Evolutionary conservation across 2,113 vertebrate species (phyloP).

Genomic region (Protobothrops mucrosquamatus): DNA sequence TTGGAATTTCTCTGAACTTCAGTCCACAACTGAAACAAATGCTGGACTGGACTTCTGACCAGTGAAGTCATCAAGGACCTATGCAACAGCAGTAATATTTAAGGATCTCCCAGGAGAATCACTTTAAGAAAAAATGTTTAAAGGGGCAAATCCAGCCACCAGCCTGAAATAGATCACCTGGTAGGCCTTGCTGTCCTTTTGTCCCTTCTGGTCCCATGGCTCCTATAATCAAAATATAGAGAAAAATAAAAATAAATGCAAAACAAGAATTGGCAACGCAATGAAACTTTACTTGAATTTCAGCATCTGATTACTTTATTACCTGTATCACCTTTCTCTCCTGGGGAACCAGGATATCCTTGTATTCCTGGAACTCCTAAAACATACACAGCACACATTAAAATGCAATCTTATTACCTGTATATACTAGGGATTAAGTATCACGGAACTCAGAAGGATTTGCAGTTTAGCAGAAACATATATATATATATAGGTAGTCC

Average conservation of each 20-base stretch:
- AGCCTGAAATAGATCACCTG: conserved; percentile 54
- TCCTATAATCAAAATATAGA: conserved; percentile 60
- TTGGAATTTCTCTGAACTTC: background rate
- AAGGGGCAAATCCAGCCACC: background rate
- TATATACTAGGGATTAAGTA: background rate
- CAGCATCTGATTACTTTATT: background rate
- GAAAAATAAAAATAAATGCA: conserved; percentile 36
- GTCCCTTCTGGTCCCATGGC: conserved; percentile 54
- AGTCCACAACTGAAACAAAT: background rate
- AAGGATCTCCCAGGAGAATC: background rate
- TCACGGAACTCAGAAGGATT: background rate
- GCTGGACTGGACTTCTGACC: background rate
- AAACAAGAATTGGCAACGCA: conserved; percentile 9
- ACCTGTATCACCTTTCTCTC: conserved; percentile 31
- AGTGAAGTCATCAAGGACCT: background rate
- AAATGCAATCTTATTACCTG: background rate
- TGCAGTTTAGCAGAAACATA: background rate
- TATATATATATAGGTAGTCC: background rate
- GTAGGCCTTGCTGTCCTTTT: conserved; percentile 62
- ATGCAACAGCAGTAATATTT: background rate
- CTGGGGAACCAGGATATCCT: background rate
- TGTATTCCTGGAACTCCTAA: conserved; percentile 7
- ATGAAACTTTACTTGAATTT: conserved; percentile 4
- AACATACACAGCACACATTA: background rate
- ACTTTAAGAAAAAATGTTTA: background rate